A percentile compares a stretch with the other conserved stretches of the same genome.
These are phyloP conservation scores for Plagodis dolabraria DNA, from an alignment of 2,888 invertebrate species.

Conservation along the genomic window DNA sequence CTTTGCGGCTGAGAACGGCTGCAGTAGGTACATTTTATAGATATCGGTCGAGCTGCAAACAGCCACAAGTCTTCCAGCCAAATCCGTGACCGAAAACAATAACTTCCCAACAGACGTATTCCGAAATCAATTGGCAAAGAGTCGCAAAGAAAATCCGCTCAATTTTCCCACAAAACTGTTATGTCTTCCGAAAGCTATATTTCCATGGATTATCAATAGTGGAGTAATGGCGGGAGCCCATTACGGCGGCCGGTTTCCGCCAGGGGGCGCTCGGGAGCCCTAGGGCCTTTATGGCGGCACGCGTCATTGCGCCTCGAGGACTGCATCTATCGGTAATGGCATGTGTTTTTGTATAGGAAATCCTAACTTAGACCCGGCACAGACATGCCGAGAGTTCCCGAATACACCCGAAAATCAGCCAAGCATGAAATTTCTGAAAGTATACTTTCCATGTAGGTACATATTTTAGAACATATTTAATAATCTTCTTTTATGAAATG, in stretches of 20 bases:
- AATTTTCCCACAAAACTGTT: constrained; percentile 84
- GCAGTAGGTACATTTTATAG: background rate
- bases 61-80: background rate
- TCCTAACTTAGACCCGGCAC: background rate
- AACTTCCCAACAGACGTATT: constrained; percentile 28
- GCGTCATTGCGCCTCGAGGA: constrained; percentile 74
- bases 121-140: constrained; percentile 36
- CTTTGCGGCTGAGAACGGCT: background rate
- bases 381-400: no score
- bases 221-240: constrained; percentile 82
- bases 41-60: background rate
- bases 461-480: no score
- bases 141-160: constrained; percentile 66
- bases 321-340: constrained; percentile 54
- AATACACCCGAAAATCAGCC: no score
- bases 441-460: no score
- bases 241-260: constrained; percentile 82
- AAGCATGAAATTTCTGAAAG: no score
- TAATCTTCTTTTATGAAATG: no score
- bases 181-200: constrained; percentile 81
- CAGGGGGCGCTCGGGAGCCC: constrained; percentile 52
- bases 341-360: constrained; percentile 19
- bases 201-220: constrained; percentile 82
- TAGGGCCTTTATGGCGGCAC: constrained; percentile 78
- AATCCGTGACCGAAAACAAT: constrained; percentile 17